Evolutionary conservation across 2,113 vertebrate species (phyloP).

Genomic region (Dromaius novaehollandiae): DNA sequence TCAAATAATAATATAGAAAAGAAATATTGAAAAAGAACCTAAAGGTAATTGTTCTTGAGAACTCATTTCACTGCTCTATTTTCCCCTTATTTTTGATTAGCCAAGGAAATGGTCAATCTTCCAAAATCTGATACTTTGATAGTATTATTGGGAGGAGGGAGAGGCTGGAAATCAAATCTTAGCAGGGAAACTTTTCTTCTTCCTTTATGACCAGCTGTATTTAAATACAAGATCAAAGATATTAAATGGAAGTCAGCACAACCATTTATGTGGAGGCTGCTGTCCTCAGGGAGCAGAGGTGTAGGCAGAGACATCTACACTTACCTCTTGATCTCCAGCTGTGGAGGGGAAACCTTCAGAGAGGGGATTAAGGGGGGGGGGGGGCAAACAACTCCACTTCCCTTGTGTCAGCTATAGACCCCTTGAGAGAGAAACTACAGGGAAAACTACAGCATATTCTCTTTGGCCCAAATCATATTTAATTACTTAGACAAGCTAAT

Average conservation of each 20-base stretch:
- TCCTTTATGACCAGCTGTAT: not conserved
- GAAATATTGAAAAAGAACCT: slow-evolving; percentile 4
- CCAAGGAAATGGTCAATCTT: not conserved
- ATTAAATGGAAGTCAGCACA: not conserved
- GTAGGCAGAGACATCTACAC: not conserved
- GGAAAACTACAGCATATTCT: not conserved
- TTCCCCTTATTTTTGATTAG: not conserved
- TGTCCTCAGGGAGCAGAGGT: not conserved
- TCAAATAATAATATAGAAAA: not conserved
- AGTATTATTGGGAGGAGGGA: not conserved
- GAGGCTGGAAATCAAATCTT: not conserved
- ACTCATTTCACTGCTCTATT: not conserved
- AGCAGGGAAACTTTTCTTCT: not conserved
- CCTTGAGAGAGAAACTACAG: not conserved
- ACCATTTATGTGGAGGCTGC: not conserved
- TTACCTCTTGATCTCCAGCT: not conserved
- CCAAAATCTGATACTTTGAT: not conserved
- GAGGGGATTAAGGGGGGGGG: slow-evolving; percentile 4
- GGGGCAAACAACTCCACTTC: not conserved
- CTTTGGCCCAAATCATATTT: not conserved
- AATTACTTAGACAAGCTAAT: not conserved
- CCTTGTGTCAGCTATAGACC: not conserved
- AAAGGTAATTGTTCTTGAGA: not conserved
- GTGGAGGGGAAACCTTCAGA: not conserved
- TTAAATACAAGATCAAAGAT: slow-evolving; percentile 31